A percentile compares a stretch with the other conserved stretches of the same genome.
phyloP scores from a whole-genome alignment of 1,140 invertebrate genomes.

The Ditylenchus dipsaci region DNA sequence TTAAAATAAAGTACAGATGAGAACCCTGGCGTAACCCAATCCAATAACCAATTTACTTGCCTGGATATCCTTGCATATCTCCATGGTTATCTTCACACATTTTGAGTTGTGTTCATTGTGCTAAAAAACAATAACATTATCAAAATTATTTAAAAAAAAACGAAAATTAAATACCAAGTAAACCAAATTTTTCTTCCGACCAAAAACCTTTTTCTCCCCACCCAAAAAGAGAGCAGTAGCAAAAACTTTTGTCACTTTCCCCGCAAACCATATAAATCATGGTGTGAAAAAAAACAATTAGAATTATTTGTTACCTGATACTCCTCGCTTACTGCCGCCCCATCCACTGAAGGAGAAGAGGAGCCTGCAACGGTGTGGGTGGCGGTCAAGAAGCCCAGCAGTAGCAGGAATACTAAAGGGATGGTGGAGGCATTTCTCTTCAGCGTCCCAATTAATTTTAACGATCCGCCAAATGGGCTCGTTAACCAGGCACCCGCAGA shows the following conservation, averaged over 20 bases:
- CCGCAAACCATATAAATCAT: too few relatives aligned
- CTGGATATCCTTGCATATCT: slow-evolving; percentile 78
- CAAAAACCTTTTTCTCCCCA: background rate
- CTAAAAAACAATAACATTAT: background rate
- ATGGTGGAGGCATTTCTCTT: background rate
- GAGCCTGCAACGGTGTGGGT: background rate
- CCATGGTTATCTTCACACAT: slow-evolving; percentile 86
- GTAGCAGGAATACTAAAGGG: background rate
- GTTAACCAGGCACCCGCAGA: background rate
- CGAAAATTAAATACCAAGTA: background rate
- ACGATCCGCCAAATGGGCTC: background rate
- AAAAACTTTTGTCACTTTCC: too few relatives aligned
- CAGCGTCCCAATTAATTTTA: background rate
- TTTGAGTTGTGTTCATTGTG: slow-evolving; percentile 62
- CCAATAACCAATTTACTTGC: background rate
- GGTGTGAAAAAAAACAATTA: background rate
- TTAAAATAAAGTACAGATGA: too few relatives aligned
- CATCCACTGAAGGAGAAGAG: too few relatives aligned
- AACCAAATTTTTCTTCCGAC: background rate
- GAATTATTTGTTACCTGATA: slow-evolving; percentile 6
- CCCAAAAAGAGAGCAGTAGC: background rate
- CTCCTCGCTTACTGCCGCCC: slow-evolving; percentile 5
- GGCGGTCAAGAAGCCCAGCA: background rate
- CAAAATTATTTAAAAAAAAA: background rate
- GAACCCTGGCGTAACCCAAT: too few relatives aligned